Conservation (phyloP, 2,113 vertebrate genomes). For the Candoia aspera region DNA sequence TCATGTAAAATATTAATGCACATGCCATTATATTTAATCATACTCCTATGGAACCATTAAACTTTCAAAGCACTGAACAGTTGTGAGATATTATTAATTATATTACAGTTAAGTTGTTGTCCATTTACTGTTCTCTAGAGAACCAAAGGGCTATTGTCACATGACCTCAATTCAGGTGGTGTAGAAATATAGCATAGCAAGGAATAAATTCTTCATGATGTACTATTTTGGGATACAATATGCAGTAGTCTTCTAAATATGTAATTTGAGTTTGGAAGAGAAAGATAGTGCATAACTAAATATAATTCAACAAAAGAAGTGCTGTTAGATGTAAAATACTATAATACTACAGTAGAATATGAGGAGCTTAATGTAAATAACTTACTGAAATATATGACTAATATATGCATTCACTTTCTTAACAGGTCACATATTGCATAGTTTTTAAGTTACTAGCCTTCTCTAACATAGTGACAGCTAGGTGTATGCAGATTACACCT, state of each 20-base stretch:
- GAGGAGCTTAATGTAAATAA: neutral
- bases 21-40: slow-evolving; percentile 51
- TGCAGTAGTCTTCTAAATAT: neutral
- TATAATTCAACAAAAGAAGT: no score
- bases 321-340: neutral
- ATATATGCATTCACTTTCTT: neutral
- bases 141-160: slow-evolving; percentile 13
- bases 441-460: neutral
- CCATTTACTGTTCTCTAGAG: slow-evolving; percentile 51
- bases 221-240: neutral
- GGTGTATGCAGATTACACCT: neutral
- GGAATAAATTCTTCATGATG: slow-evolving; percentile 23
- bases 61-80: slow-evolving; percentile 59
- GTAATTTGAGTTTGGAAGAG: neutral
- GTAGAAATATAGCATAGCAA: slow-evolving; percentile 1
- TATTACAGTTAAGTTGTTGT: slow-evolving; percentile 44
- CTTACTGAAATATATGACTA: neutral
- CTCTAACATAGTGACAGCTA: neutral
- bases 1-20: slow-evolving; percentile 22
- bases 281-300: neutral
- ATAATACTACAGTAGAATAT: neutral
- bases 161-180: neutral
- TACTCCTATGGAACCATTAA: slow-evolving; percentile 57
- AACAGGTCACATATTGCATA: neutral
- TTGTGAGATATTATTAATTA: slow-evolving; percentile 51